Percentiles rank a stretch among this genome's conserved stretches.
Evolutionary conservation across 2,797 vertebrate genomes (phyloP).

Genomic region (Sandelia bainsii): DNA sequence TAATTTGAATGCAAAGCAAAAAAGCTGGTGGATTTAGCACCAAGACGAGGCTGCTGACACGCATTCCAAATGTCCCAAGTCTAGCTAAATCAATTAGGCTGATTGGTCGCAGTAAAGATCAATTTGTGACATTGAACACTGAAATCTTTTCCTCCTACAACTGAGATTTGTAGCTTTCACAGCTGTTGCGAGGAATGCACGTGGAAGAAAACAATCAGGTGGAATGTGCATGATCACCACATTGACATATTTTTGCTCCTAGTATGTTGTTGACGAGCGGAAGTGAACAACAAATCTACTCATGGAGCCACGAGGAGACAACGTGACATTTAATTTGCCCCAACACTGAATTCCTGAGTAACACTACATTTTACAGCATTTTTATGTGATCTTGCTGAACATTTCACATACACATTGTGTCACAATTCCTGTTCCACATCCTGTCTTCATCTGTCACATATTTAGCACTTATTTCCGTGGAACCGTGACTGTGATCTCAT

Average conservation of each 20-base stretch:
- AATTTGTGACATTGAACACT: slow-evolving; percentile 68
- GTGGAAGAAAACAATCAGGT: slow-evolving; percentile 58
- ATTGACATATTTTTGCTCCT: slow-evolving; percentile 64
- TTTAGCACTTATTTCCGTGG: slow-evolving; percentile 5
- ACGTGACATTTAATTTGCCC: slow-evolving; percentile 48
- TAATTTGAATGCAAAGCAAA: slow-evolving; percentile 9
- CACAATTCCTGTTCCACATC: not conserved
- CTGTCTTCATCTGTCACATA: slow-evolving; percentile 4
- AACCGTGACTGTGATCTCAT: slow-evolving; percentile 2
- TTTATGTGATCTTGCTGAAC: no score
- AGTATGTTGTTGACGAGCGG: slow-evolving; percentile 78
- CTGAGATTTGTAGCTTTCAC: slow-evolving; percentile 48
- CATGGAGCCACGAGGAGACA: slow-evolving; percentile 61
- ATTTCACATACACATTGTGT: not conserved
- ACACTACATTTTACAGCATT: no score
- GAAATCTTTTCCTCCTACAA: slow-evolving; percentile 57
- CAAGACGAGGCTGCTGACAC: slow-evolving; percentile 46
- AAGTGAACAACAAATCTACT: slow-evolving; percentile 75
- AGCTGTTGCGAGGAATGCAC: slow-evolving; percentile 58
- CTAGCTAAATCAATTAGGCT: slow-evolving; percentile 74
- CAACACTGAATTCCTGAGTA: not conserved
- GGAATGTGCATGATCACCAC: slow-evolving; percentile 80
- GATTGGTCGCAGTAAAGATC: slow-evolving; percentile 71
- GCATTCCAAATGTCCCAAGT: slow-evolving; percentile 58
- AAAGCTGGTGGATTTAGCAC: slow-evolving; percentile 7